Base-by-base conservation (phyloP, 2,113 vertebrate genomes). In the Nanorana parkeri region DNA sequence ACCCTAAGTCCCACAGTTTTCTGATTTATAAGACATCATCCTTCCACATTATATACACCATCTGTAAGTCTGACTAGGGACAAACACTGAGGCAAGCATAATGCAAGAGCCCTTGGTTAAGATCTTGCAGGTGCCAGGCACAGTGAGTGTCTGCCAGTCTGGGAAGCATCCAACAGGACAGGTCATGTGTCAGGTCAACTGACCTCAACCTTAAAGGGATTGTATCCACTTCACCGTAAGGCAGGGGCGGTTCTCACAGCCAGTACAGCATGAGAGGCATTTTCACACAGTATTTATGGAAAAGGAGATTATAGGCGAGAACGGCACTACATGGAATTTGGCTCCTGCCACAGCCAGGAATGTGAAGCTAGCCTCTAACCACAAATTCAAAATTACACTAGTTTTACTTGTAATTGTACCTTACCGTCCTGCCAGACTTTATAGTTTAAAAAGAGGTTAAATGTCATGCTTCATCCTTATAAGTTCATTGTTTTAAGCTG, bases 241-340 rank as follows among this genome's bases (percentile, higher is more conserved):
- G 86, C 89, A 83, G 85, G 89, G 85, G 86, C 81, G 88, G 88
- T 91, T 88, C 89, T 88, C 89, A 90, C 86, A 90, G 91, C 86
- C 84, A 60, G 89, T 87, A 80, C 86, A 84, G 86, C 85, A 87
- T 41, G 23, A 85, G 89, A 92, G 90, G 92, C 90, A 92, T 91
- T 92, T 93, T 93, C 91, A 93, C 90, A 93, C 90, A 89, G 91
- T 85, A 90, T 91, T 91, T 88, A 88, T 84, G 84, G 88, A 63
- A 73, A 73, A 65, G 19, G 47, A 28, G 79, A 81, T 81, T 81
- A 81, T 19, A 26, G 26, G 56, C 36, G 16, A 24, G 56, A 19
- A 68, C 36, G 17, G 36, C 63, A 68, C 47, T 68, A 32, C 11
- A 24, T 29, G 77, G 54, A 51, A 71, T 80, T 80, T 68, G 24